These are phyloP conservation scores for Muntiacus muntjak DNA, from an alignment of 2,113 vertebrate genomes.

Conservation along the genomic window DNA sequence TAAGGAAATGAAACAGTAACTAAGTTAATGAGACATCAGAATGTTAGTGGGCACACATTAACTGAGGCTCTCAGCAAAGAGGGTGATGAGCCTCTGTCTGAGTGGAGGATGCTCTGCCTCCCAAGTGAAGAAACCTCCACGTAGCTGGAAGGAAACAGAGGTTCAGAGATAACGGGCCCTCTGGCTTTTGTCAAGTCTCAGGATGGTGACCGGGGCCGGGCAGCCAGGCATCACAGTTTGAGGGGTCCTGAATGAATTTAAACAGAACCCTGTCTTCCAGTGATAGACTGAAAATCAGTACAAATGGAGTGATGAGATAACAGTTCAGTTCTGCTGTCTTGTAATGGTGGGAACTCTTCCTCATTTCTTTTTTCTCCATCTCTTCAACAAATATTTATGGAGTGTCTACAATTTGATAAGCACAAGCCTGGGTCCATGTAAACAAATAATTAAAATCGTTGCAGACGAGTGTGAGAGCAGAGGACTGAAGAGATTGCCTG, in stretches of 20 bases:
- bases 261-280: constrained; percentile 5
- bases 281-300: not conserved
- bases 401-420: not conserved
- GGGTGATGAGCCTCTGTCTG: fast-evolving
- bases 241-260: not conserved
- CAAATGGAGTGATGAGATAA: not conserved
- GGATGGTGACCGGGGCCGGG: not conserved
- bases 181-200: not conserved
- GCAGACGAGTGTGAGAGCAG: not conserved
- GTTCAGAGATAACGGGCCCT: not conserved
- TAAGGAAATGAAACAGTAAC: not conserved
- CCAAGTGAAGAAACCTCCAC: not conserved
- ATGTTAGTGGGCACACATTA: not conserved
- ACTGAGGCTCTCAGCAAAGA: not conserved
- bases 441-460: constrained; percentile 55
- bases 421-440: not conserved
- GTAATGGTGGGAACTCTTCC: not conserved
- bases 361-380: not conserved
- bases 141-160: not conserved
- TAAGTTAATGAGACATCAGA: not conserved
- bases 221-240: not conserved
- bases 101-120: fast-evolving
- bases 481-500: not conserved
- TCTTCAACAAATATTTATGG: constrained; percentile 51
- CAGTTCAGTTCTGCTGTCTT: not conserved